A percentile compares a stretch with the other conserved stretches of the same genome.
Conservation (phyloP, 2,888 invertebrate species). For the Trissonchulus sp. region DNA sequence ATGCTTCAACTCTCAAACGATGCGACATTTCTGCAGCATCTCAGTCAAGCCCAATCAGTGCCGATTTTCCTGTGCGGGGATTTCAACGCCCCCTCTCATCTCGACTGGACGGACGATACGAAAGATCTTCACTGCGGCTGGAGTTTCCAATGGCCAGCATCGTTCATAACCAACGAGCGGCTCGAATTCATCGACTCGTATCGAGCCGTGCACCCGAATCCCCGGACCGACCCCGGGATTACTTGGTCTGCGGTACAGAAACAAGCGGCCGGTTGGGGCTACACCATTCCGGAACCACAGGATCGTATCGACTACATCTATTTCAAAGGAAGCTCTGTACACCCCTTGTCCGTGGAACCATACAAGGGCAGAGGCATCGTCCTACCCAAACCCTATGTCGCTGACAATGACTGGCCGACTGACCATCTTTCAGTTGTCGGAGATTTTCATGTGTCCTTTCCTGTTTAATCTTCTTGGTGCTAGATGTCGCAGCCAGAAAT, state of each 20-base stretch:
- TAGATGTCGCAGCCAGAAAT: too few relatives aligned
- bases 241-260: conserved; percentile 31
- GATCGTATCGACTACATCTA: conserved; percentile 30
- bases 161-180: background rate
- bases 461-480: too few relatives aligned
- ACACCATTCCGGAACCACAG: conserved; percentile 27
- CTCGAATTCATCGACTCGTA: conserved; percentile 23
- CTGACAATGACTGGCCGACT: conserved; percentile 27
- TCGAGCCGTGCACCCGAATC: conserved; percentile 26
- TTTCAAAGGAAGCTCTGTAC: background rate
- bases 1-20: background rate
- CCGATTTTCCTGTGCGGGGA: conserved; percentile 28
- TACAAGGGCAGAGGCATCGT: conserved; percentile 16
- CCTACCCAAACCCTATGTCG: conserved; percentile 9
- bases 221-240: conserved; percentile 5
- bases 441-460: conserved; percentile 21
- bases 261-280: conserved; percentile 14
- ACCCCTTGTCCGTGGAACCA: background rate
- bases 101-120: conserved; percentile 26
- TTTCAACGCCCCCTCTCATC: conserved; percentile 30
- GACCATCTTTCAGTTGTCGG: conserved; percentile 27
- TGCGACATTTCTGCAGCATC: conserved; percentile 9
- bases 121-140: conserved; percentile 27
- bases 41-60: background rate
- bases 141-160: conserved; percentile 29